Percentiles rank a stretch among this genome's conserved stretches.
phyloP scores from a whole-genome alignment of 1,140 invertebrate genomes.

The Copidosoma floridanum region DNA sequence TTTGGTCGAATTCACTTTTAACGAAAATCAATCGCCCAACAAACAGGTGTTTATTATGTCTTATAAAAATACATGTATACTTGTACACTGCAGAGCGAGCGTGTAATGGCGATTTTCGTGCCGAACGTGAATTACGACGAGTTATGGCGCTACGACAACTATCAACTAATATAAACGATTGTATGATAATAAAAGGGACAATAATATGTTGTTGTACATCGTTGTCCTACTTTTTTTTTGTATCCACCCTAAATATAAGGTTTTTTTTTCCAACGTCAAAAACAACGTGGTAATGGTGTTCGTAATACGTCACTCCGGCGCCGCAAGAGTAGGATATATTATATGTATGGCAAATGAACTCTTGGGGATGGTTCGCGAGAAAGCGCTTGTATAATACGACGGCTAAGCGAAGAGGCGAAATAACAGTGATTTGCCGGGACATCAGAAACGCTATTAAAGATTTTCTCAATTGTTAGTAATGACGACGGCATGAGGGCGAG shows the following conservation, averaged over 20 bases:
- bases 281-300: no score
- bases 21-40: constrained; percentile 7
- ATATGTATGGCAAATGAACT: no score
- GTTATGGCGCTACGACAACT: not conserved
- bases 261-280: no score
- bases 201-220: constrained; percentile 17
- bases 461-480: constrained; percentile 18
- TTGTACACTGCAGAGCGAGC: no score
- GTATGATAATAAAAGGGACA: constrained; percentile 26
- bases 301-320: no score
- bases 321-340: no score
- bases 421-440: constrained; percentile 5
- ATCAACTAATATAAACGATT: constrained; percentile 13
- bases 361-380: no score
- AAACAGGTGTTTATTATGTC: constrained; percentile 22
- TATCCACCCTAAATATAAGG: no score
- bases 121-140: no score
- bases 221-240: not conserved
- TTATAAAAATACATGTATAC: constrained; percentile 14
- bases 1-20: constrained; percentile 25
- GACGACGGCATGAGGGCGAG: not conserved
- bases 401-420: constrained; percentile 6
- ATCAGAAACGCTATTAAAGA: not conserved
- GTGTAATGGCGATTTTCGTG: constrained; percentile 11
- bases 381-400: no score